Conservation (phyloP, 2,113 vertebrate species). For the Numenius arquata region DNA sequence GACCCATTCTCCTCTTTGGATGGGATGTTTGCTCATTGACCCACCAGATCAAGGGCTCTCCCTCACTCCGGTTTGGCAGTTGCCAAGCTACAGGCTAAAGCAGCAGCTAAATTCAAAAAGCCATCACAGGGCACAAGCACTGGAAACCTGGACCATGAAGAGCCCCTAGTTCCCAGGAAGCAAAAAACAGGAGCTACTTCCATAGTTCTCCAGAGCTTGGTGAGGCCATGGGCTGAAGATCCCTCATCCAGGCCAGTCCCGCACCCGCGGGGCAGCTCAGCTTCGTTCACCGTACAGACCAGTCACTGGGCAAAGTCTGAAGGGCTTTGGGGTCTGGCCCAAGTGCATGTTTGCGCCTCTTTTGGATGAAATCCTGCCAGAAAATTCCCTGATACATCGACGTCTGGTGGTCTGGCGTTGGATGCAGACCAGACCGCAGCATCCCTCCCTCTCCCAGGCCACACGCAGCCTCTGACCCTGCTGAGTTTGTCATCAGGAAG, state of each 20-base stretch:
- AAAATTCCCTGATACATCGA: not conserved
- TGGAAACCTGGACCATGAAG: not conserved
- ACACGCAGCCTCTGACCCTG: fast-evolving
- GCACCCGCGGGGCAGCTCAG: fast-evolving
- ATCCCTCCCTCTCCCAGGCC: not conserved
- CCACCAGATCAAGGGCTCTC: not conserved
- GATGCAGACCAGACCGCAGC: not conserved
- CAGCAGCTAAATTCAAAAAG: not conserved
- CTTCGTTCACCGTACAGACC: not conserved
- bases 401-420: fast-evolving
- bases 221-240: not conserved
- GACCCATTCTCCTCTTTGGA: not conserved
- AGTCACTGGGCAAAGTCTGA: not conserved
- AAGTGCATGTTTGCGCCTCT: not conserved
- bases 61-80: fast-evolving
- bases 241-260: not conserved
- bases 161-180: not conserved
- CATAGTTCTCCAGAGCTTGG: fast-evolving
- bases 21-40: not conserved
- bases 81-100: not conserved
- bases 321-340: not conserved
- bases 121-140: not conserved
- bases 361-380: not conserved
- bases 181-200: not conserved
- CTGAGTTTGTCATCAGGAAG: not conserved